A percentile compares a stretch with the other conserved stretches of the same genome.
phyloP scores from a whole-genome alignment of 2,113 vertebrate genomes.

The Zonotrichia leucophrys region DNA sequence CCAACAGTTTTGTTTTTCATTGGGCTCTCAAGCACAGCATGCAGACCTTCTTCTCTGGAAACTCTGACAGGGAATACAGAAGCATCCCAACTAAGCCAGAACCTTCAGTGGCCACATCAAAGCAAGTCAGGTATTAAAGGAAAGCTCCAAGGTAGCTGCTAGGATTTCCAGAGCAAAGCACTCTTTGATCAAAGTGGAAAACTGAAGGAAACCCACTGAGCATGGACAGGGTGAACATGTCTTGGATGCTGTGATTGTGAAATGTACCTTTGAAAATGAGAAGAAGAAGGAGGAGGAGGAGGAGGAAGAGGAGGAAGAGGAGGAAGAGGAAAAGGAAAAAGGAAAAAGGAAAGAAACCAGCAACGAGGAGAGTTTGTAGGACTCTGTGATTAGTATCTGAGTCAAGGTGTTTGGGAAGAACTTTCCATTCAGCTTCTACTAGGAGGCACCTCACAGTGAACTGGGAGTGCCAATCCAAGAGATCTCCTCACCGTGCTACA shows the following conservation, averaged over 20 bases:
- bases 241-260: not conserved
- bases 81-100: not conserved
- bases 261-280: not conserved
- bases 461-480: not conserved
- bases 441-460: not conserved
- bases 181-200: not conserved
- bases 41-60: not conserved
- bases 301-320: no score
- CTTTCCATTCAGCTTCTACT: not conserved
- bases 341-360: not conserved
- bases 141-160: not conserved
- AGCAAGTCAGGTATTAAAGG: not conserved
- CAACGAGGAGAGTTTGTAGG: not conserved
- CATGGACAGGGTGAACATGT: not conserved
- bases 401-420: not conserved
- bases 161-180: not conserved
- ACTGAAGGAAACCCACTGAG: not conserved
- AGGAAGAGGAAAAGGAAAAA: not conserved
- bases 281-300: not conserved
- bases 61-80: not conserved
- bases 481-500: fast-evolving
- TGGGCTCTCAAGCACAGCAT: not conserved
- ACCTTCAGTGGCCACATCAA: not conserved
- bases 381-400: not conserved
- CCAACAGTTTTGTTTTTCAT: not conserved